Evolutionary conservation across 2,113 vertebrate genomes (phyloP), one percentile per base, ranked within the genome.

Genomic region (Hemichromis elongatus): DNA sequence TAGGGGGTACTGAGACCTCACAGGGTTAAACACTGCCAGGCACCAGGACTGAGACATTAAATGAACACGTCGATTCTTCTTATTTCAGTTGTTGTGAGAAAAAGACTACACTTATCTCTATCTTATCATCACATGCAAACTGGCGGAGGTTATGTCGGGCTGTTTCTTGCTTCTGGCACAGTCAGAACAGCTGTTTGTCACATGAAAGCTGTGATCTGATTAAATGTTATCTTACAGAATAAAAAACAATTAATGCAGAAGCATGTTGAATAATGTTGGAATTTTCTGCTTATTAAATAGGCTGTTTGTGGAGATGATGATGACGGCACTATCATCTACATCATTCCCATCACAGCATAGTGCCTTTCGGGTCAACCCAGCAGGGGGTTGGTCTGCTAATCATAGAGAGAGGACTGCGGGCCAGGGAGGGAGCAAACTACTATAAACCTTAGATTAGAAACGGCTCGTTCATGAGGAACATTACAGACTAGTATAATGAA

Each of bases 401-500:
- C 26, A 8, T 10, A 50, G 16, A 73, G 24, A 11, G 9, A 30
- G 26, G 68, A 30, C 26, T 75, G 26, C 42, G 30, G 24, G 24
- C 68, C 42, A 19, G 68, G 42, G 42, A 30, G 9, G 47, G 50
- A 19, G 68, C 45, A 19, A 73, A 73, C 24, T 73, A 10, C 42
- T 28, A 28, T 50, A 0, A 73, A 50, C 4, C 24, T 9, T n/a
- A n/a, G 0, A 42, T 75, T 75, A 75, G 42, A 30, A 50, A 30
- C 2, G 1, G 42, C 0, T 50, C 68, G 30, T 73, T 47, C 2
- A 19, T 5, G 40, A 73, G 42, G 24, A 0, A 70, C 2, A 14
- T 45, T 11, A 70, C 66, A 70, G 13, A 30, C 42, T 26, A 75
- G 42, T 1, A 73, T 30, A 8, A 47, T 30, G 24, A 30, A 73